Conservation (phyloP, 2,113 vertebrate genomes). For the Actinemys pallida region DNA sequence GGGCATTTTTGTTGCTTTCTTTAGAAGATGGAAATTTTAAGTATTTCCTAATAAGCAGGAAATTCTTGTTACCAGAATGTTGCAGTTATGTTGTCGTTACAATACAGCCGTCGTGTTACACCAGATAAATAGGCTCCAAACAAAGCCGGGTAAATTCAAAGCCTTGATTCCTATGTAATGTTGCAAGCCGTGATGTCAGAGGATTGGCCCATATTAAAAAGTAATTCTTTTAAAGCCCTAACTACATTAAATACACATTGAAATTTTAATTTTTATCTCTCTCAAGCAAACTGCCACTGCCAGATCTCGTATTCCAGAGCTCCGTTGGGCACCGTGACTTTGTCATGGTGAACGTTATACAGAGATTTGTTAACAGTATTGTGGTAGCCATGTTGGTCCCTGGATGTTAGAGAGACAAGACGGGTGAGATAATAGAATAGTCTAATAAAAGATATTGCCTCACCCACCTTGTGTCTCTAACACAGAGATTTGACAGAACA, state of each 20-base stretch:
- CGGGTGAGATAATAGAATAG: not conserved
- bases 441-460: not conserved
- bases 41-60: not conserved
- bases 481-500: not conserved
- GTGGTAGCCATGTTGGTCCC: not conserved
- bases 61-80: not conserved
- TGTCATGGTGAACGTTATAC: not conserved
- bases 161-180: not conserved
- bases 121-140: not conserved
- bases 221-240: not conserved
- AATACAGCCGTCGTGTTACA: not conserved
- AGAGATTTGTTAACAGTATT: not conserved
- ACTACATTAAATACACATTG: not conserved
- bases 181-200: not conserved
- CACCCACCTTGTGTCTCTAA: not conserved
- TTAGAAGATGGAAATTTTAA: not conserved
- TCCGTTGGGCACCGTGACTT: not conserved
- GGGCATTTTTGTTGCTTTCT: not conserved
- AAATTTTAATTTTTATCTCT: not conserved
- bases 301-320: not conserved
- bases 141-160: not conserved
- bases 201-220: not conserved
- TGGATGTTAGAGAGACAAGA: not conserved
- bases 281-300: not conserved
- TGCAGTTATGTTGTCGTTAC: not conserved